Evolutionary conservation across 2,113 vertebrate species (phyloP).

Genomic region (Gadus macrocephalus): DNA sequence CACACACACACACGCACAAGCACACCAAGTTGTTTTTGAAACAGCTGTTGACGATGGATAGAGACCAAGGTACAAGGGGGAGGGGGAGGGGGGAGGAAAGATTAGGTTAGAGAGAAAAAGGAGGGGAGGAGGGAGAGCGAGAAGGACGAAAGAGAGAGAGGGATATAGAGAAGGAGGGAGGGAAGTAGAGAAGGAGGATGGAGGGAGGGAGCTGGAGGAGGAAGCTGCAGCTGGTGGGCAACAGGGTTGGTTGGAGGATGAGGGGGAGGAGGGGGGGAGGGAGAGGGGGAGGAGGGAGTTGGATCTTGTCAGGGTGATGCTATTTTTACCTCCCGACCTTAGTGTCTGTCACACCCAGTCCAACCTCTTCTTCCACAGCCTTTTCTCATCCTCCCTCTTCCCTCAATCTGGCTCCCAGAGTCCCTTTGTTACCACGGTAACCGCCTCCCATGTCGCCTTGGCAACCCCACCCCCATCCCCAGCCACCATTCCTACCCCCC

Average conservation of each 20-base stretch:
- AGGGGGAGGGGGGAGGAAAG: not conserved
- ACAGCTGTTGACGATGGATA: not conserved
- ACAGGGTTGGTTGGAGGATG: constrained; percentile 9
- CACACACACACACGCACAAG: too few species aligned
- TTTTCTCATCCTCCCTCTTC: constrained; percentile 18
- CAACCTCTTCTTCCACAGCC: constrained; percentile 33
- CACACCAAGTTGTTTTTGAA: too few species aligned
- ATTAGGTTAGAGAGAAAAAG: constrained; percentile 4
- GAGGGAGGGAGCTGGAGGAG: constrained; percentile 6
- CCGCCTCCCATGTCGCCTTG: constrained; percentile 61
- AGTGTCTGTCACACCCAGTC: constrained; percentile 64
- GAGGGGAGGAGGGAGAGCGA: not conserved
- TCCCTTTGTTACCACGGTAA: constrained; percentile 63
- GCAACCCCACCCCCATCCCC: constrained; percentile 47
- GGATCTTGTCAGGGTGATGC: constrained; percentile 58
- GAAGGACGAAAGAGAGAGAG: not conserved
- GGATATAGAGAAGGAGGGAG: constrained; percentile 26
- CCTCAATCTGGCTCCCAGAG: constrained; percentile 50
- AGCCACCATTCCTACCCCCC: not conserved
- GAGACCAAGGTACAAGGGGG: not conserved
- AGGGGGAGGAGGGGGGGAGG: constrained; percentile 2
- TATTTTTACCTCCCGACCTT: constrained; percentile 65
- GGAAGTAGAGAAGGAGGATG: constrained; percentile 13
- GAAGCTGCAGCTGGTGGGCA: constrained; percentile 47
- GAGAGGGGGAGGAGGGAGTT: constrained; percentile 20